Evolutionary conservation across 2,888 invertebrate species (phyloP).

Genomic region (Hirtodrosophila trivittata): DNA sequence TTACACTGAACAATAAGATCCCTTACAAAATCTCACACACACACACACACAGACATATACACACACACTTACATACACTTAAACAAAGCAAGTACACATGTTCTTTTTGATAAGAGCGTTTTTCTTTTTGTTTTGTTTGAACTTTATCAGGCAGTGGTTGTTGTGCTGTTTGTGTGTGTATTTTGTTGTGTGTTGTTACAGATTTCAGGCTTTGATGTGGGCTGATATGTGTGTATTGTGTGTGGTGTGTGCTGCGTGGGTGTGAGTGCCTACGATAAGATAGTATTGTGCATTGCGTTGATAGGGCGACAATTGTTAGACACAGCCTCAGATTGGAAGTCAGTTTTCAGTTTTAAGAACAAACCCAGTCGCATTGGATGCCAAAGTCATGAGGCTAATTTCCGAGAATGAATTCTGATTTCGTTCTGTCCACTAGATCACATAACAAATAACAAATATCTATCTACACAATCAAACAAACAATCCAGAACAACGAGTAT

Average conservation of each 20-base stretch:
- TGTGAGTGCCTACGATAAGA: constrained; percentile 43
- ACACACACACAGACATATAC: constrained; percentile 19
- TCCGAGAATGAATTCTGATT: constrained; percentile 68
- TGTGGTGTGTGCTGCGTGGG: constrained; percentile 48
- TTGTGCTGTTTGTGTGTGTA: constrained; percentile 37
- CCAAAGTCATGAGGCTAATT: constrained; percentile 69
- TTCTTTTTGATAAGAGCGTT: constrained; percentile 8
- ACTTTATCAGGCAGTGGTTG: constrained; percentile 61
- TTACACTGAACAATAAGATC: constrained; percentile 55
- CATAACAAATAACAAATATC: constrained; percentile 26
- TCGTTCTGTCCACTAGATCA: constrained; percentile 33
- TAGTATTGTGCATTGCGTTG: constrained; percentile 32
- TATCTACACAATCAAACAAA: constrained; percentile 41
- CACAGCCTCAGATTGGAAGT: constrained; percentile 25
- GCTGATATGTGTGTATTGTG: too few relatives aligned
- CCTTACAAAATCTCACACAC: constrained; percentile 45
- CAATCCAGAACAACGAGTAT: constrained; percentile 24
- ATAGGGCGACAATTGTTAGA: neutral
- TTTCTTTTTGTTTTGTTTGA: constrained; percentile 51
- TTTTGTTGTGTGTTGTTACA: constrained; percentile 39
- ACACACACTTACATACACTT: constrained; percentile 14
- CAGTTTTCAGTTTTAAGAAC: too few relatives aligned
- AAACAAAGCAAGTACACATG: constrained; percentile 35
- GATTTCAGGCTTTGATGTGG: constrained; percentile 58
- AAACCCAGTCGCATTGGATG: constrained; percentile 54